Conservation (phyloP, 2,797 vertebrate species). For the Linurgus olivaceus region DNA sequence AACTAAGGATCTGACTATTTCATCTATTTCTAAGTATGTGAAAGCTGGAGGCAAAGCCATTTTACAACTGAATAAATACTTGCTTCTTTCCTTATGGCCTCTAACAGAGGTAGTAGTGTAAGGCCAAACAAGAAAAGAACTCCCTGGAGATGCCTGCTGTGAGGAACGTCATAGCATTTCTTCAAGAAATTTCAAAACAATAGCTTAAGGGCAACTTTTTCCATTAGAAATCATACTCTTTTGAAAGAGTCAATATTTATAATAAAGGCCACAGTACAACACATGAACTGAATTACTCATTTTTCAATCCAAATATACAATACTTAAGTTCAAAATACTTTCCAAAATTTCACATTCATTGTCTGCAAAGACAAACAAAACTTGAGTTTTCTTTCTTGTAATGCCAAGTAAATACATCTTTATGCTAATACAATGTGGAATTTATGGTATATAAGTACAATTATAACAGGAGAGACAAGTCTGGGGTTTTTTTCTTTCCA, state of each 20-base stretch:
- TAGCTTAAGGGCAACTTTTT: constrained; percentile 23
- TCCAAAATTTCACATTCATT: neutral
- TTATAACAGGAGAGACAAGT: neutral
- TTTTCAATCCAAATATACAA: neutral
- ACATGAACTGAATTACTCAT: constrained; percentile 9
- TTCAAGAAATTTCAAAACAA: constrained; percentile 31
- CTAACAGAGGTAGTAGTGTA: neutral
- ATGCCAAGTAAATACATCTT: neutral
- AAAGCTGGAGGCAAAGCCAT: constrained; percentile 19
- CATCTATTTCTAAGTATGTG: neutral
- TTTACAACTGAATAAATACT: neutral
- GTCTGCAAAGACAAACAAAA: neutral
- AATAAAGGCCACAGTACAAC: neutral
- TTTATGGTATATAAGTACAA: neutral
- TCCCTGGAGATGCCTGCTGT: constrained; percentile 22
- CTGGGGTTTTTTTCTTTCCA: neutral
- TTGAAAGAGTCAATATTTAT: constrained; percentile 40
- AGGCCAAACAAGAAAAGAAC: neutral
- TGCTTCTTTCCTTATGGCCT: neutral
- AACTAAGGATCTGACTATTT: neutral
- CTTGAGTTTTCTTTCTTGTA: neutral
- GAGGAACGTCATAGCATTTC: constrained; percentile 7
- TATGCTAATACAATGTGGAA: neutral
- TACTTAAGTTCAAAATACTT: neutral
- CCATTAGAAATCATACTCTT: constrained; percentile 36